These are phyloP conservation scores for Pinna nobilis DNA, from an alignment of 1,140 invertebrate genomes.

Conservation along the genomic window DNA sequence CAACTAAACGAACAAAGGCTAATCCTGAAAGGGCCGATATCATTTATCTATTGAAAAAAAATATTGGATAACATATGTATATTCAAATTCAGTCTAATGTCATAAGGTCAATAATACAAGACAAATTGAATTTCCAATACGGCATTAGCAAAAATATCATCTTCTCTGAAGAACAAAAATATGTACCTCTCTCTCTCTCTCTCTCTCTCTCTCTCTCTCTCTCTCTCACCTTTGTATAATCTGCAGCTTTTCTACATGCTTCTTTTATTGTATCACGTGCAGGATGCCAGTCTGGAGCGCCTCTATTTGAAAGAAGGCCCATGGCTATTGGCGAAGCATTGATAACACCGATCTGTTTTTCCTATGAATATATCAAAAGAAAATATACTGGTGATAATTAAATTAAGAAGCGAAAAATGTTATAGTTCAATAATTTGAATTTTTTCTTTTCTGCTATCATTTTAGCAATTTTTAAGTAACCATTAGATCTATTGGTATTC, in stretches of 20 bases:
- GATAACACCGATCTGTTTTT: conserved; percentile 85
- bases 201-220: neutral
- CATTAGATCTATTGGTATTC: too few species aligned
- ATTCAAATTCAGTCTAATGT: too few species aligned
- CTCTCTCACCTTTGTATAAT: conserved; percentile 71
- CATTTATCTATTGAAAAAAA: too few species aligned
- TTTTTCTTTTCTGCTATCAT: too few species aligned
- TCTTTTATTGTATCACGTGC: conserved; percentile 82
- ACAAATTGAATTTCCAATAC: neutral
- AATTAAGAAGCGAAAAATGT: neutral
- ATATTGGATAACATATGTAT: too few species aligned
- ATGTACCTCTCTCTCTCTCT: too few species aligned
- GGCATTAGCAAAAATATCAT: neutral
- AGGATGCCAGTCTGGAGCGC: conserved; percentile 90
- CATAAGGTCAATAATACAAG: too few species aligned
- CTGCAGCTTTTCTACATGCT: conserved; percentile 70
- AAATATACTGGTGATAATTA: too few species aligned
- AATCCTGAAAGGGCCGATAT: too few species aligned
- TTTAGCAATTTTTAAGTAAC: too few species aligned
- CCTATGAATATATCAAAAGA: too few species aligned
- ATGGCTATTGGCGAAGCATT: conserved; percentile 87
- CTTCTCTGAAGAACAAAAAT: neutral
- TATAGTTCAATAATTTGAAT: neutral
- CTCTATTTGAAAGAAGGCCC: conserved; percentile 86
- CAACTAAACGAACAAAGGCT: too few species aligned